Base-by-base conservation (phyloP, 2,797 vertebrate genomes). In the Anomalospiza imberbis region DNA sequence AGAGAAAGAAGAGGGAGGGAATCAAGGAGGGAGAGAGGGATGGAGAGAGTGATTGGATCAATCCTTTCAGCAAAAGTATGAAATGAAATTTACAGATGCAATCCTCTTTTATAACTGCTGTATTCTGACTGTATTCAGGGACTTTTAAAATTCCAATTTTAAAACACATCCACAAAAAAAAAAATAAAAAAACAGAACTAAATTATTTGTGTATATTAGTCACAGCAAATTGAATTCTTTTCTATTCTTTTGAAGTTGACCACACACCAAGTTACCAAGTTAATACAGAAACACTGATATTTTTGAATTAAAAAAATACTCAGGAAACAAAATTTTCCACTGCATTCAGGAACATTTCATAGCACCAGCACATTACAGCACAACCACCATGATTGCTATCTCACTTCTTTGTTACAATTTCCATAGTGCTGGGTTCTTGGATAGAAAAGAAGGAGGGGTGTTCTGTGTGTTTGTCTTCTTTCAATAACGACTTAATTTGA, bases 401-500 rank as follows among this genome's bases (percentile, higher is more conserved):
- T 47, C 25, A 57, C 2, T 1, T 14, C 66, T 85, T 83, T 86
- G 32, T n/a, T 72, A 68, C 13, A 51, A 12, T 78, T 81, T 61
- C 67, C 58, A 47, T 44, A 54, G 45, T 44, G 19, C 20, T 83
- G 26, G 4, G 5, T 25, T 91, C 29, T 62, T 62, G 34, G 57
- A 60, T 10, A 36, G 45, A 82, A 80, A 87, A 80, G 44, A 17
- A 84, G 12, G 18, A 60, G 29, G 22, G 5, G 1, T 73, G 16
- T 60, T 94, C 26, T 67, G 22, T 62, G 47, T 86, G 54, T 60
- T 93, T 83, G 34, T 65, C 61, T 68, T 88, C 47, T 55, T 91
- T 90, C 62, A 94, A 47, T 47, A 84, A 95, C 3, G 12, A 82
- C 80, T 94, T 89, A 79, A 96, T 94, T 89, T 89, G 51, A 66